Conservation (phyloP, 2,888 invertebrate genomes). For the Acrocyrtus sp. region DNA sequence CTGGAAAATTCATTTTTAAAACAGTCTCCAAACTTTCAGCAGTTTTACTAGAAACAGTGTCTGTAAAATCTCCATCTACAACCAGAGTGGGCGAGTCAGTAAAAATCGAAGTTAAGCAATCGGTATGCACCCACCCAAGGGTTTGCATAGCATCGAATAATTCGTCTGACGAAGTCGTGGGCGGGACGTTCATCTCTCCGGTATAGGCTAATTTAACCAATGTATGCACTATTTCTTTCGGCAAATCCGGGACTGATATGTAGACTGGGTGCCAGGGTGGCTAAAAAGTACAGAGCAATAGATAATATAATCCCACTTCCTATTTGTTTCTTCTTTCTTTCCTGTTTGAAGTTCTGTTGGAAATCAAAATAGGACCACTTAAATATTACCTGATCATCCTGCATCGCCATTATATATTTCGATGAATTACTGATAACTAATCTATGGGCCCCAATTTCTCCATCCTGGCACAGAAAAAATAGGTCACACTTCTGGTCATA, state of each 20-base stretch:
- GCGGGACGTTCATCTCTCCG: conserved; percentile 37
- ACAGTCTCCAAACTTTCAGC: conserved; percentile 25
- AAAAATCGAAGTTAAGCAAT: conserved; percentile 32
- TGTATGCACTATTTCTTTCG: conserved; percentile 36
- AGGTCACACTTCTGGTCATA: conserved; percentile 38
- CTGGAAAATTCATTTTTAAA: conserved; percentile 29
- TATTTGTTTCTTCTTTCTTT: too few relatives aligned
- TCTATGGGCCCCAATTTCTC: conserved; percentile 48
- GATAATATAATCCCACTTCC: too few relatives aligned
- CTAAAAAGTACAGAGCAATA: conserved; percentile 42
- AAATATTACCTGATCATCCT: conserved; percentile 56
- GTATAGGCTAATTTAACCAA: conserved; percentile 54
- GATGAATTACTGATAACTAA: conserved; percentile 51
- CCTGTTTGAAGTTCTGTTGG: too few relatives aligned
- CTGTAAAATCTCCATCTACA: conserved; percentile 15
- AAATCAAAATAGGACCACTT: too few relatives aligned
- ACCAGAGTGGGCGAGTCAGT: conserved; percentile 9
- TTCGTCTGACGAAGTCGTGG: conserved; percentile 26
- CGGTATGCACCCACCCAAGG: conserved; percentile 47
- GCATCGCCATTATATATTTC: conserved; percentile 43
- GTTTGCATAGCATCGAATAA: conserved; percentile 54
- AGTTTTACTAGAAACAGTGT: conserved; percentile 9
- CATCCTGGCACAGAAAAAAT: conserved; percentile 51
- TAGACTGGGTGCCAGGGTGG: conserved; percentile 49
- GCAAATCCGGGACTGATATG: conserved; percentile 48